Evolutionary conservation across 2,113 vertebrate genomes (phyloP), one percentile per base, ranked within the genome.

Genomic region (Phaetusa simplex): DNA sequence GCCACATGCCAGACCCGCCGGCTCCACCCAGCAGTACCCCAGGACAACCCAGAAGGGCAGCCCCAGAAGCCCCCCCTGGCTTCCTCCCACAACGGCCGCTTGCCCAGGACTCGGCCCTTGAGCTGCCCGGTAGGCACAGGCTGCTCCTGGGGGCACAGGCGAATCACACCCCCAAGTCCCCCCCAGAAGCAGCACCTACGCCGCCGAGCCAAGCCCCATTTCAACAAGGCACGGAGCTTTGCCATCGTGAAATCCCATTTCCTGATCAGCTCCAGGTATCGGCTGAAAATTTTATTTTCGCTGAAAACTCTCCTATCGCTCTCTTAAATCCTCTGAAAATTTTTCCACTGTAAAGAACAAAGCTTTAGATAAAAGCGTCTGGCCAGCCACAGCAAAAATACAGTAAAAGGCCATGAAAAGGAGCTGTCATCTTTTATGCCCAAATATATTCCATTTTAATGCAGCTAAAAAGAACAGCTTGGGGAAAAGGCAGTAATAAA

Each of bases 291-390:
- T 73, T 65, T 59, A 64, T 73, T 91, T 86, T 66, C 76, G 56
- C 61, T 45, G 61, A 69, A 96, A 84, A 84, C 43, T 78, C 50
- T 43, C 55, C 64, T 32, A 45, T 71, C 84, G 15, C 38, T 64
- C 61, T 42, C 62, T 74, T 43, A 92, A 97, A 90, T 95, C 62
- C 86, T 76, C 49, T 18, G 58, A 45, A 69, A 30, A 5, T 61
- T 69, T 59, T 79, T 27, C 61, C 62, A 55, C 49, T 73, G 70
- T 34, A 78, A 83, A 88, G 80, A 95, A 88, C 82, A 96, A 90
- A 94, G 81, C 70, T 80, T 76, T 49, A 93, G 90, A 95, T 82
- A 91, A 96, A 93, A 96, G 71, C 58, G 45, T 91, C 84, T 93
- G 87, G 80, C 87, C 84, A 94, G 87, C 22, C 88, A 76, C 58